phyloP scores from a whole-genome alignment of 2,113 vertebrate species.

The Puma concolor region DNA sequence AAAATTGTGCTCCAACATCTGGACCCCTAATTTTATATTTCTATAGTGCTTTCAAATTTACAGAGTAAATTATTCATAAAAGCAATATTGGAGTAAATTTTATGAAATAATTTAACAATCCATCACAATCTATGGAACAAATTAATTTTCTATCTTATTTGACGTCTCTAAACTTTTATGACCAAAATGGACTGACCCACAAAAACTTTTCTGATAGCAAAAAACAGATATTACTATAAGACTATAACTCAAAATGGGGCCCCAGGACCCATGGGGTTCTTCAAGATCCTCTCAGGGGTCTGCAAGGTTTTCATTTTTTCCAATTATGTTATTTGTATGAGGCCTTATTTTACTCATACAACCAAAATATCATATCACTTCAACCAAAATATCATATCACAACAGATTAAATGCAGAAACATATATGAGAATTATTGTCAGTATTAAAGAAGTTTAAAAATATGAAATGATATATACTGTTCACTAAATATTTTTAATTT shows the following conservation, averaged over 20 bases:
- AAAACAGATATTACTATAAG: background rate
- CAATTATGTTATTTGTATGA: background rate
- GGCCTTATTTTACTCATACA: background rate
- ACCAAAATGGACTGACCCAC: background rate
- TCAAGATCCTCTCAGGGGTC: background rate
- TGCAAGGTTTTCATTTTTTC: background rate
- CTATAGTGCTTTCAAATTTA: slow-evolving; percentile 34
- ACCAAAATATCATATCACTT: background rate
- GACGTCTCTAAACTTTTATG: background rate
- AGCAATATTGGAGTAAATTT: background rate
- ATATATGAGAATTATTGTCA: background rate
- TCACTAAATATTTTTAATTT: background rate
- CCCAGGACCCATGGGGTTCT: background rate
- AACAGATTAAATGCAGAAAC: background rate
- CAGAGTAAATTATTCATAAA: background rate
- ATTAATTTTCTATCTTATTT: background rate
- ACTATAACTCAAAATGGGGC: background rate
- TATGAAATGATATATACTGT: background rate
- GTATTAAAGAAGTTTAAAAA: background rate
- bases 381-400: background rate
- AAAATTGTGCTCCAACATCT: background rate
- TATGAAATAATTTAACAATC: slow-evolving; percentile 14
- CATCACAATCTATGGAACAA: background rate
- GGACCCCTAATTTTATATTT: background rate
- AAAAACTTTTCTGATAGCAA: background rate